phyloP scores from a whole-genome alignment of 2,113 vertebrate genomes.

The Oryctolagus cuniculus region mOryCun1.1 NC_091449.1:37980001-37980500 shows the following conservation, averaged over 20 bases:
- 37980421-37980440: not conserved
- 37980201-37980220: accelerated
- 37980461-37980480: not conserved
- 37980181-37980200: not conserved
- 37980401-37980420: not conserved
- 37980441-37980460: not conserved
- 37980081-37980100: not conserved
- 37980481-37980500: not conserved
- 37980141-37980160: not conserved
- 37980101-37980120: not conserved
- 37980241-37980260: not conserved
- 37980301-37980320: not conserved
- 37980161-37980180: too few relatives aligned
- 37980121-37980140: not conserved
- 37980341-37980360: not conserved
- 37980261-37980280: not conserved
- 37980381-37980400: not conserved
- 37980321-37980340: not conserved
- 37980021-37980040: not conserved
- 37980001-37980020: not conserved
- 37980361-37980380: not conserved
- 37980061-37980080: not conserved
- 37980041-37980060: not conserved
- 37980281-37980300: too few relatives aligned
- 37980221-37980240: not conserved